Percentiles rank a stretch among this genome's conserved stretches.
Evolutionary conservation across 2,797 vertebrate species (phyloP).

Genomic region (Manis javanica): DNA sequence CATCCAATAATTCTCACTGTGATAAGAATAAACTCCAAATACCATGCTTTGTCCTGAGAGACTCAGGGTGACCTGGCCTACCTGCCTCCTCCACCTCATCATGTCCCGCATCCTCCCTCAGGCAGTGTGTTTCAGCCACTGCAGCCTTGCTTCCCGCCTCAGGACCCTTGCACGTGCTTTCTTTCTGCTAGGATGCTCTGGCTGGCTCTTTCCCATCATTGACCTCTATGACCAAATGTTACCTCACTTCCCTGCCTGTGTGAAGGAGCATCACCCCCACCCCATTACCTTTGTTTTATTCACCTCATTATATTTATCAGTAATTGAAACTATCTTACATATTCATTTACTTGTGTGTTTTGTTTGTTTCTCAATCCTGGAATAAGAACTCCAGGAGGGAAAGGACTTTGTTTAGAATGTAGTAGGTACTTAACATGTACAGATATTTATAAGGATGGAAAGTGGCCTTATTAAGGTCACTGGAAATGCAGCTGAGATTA

Average conservation of each 20-base stretch:
- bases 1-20: not conserved
- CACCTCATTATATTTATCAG: not conserved
- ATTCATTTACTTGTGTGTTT: not conserved
- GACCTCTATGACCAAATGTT: not conserved
- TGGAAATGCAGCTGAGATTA: slow-evolving; percentile 18
- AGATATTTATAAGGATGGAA: not conserved
- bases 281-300: not conserved
- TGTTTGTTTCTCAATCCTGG: not conserved
- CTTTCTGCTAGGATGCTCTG: not conserved
- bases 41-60: not conserved
- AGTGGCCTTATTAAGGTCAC: not conserved
- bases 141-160: not conserved
- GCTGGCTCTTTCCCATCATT: not conserved
- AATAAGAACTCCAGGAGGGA: not conserved
- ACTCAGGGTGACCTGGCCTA: not conserved
- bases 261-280: not conserved
- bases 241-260: not conserved
- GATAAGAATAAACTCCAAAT: not conserved
- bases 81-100: not conserved
- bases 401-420: not conserved
- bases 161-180: not conserved
- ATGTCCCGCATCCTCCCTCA: no score
- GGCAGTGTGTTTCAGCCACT: not conserved
- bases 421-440: not conserved
- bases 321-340: not conserved